Conservation (phyloP, 1,140 invertebrate species). For the Chelonus insularis region DNA sequence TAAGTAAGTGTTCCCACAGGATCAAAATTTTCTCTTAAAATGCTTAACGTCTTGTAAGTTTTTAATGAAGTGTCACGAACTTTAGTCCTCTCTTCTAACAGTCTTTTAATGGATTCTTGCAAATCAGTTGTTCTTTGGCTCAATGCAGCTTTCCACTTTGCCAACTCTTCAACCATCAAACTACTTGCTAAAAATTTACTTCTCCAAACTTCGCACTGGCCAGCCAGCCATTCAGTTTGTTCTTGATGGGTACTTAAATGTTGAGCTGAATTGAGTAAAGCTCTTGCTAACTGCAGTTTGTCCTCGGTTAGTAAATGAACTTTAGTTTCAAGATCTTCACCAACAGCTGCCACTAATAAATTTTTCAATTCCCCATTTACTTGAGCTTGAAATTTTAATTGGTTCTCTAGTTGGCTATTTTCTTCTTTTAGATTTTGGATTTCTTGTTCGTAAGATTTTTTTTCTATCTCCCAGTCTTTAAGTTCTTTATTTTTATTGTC, state of each 20-base stretch:
- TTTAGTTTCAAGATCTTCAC: conserved; percentile 87
- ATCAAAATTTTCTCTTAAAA: conserved; percentile 57
- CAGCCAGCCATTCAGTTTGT: conserved; percentile 87
- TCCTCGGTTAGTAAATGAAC: conserved; percentile 89
- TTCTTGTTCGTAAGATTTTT: conserved; percentile 59
- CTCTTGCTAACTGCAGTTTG: conserved; percentile 82
- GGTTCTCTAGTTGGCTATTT: conserved; percentile 68
- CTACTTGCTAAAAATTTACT: conserved; percentile 94
- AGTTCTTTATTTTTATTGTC: conserved; percentile 35
- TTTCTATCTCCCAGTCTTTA: conserved; percentile 43
- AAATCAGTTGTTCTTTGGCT: conserved; percentile 76
- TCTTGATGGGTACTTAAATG: conserved; percentile 85
- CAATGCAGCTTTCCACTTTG: conserved; percentile 79
- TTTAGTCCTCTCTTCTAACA: conserved; percentile 75
- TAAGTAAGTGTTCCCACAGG: conserved; percentile 40
- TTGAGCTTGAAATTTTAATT: conserved; percentile 71
- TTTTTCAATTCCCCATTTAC: conserved; percentile 93
- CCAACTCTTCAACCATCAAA: conserved; percentile 88
- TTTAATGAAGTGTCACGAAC: conserved; percentile 71
- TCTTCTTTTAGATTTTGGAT: conserved; percentile 65
- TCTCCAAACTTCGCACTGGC: conserved; percentile 93
- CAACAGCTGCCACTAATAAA: conserved; percentile 88
- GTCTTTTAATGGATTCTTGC: conserved; percentile 72
- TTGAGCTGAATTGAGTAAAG: conserved; percentile 81
- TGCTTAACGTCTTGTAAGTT: conserved; percentile 63